These are phyloP conservation scores for Teinopalpus imperialis DNA, from an alignment of 2,888 invertebrate genomes.

Conservation along the genomic window DNA sequence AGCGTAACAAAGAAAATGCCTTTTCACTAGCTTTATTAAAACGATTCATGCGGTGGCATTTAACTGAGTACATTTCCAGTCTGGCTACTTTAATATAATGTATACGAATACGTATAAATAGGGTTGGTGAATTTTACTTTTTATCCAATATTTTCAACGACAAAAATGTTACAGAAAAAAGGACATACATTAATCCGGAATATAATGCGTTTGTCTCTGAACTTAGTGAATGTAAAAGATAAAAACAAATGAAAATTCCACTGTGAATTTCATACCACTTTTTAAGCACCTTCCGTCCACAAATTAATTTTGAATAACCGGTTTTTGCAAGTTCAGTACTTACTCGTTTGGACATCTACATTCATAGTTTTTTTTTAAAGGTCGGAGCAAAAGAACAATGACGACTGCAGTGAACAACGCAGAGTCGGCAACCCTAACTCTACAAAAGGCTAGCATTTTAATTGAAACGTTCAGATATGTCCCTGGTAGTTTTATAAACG, in stretches of 20 bases:
- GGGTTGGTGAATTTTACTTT: conserved; percentile 11
- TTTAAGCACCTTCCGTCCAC: no score
- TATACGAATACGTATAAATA: conserved; percentile 14
- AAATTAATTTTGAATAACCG: conserved; percentile 6
- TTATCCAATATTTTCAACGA: background rate
- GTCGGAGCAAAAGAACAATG: conserved; percentile 11
- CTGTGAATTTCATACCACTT: background rate
- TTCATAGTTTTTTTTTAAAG: conserved; percentile 6
- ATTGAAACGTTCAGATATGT: conserved; percentile 27
- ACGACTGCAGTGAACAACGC: conserved; percentile 6
- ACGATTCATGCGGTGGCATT: conserved; percentile 26
- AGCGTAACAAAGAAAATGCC: conserved; percentile 26
- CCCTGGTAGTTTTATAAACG: conserved; percentile 19
- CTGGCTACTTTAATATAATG: conserved; percentile 26
- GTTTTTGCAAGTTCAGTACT: background rate
- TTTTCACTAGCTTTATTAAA: conserved; percentile 27
- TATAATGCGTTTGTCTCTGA: background rate
- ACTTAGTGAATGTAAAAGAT: no score
- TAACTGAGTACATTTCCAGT: conserved; percentile 25
- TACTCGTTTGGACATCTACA: conserved; percentile 9
- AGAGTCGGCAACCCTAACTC: conserved; percentile 16
- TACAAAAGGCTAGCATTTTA: conserved; percentile 24
- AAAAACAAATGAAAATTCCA: conserved; percentile 1
- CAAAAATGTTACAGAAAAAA: no score
- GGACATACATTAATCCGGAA: no score